Evolutionary conservation across 35 echinoderm and acorn worm genomes (phyloP).

Genomic region (Lytechinus variegatus): DNA sequence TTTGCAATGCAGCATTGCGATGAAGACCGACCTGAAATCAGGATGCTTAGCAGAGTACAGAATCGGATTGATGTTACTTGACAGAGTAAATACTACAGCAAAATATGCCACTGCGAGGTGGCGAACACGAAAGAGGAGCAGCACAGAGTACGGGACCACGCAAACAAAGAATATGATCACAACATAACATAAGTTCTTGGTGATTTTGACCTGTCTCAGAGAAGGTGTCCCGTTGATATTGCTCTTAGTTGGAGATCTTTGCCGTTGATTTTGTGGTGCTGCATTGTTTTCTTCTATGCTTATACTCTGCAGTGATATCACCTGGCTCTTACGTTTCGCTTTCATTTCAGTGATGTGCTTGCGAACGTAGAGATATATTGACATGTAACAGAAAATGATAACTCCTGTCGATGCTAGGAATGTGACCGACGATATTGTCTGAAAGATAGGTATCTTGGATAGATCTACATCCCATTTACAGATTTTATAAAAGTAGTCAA

Average conservation of each 20-base stretch:
- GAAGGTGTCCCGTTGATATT: neutral
- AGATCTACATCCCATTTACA: conserved; percentile 36
- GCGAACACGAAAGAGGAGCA: conserved; percentile 9
- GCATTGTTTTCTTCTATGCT: neutral
- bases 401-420: neutral
- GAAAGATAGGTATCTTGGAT: neutral
- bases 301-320: conserved; percentile 42
- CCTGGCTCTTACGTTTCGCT: conserved; percentile 17
- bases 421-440: conserved; percentile 11
- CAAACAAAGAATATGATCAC: conserved; percentile 42
- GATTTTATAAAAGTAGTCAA: conserved; percentile 23
- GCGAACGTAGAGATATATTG: conserved; percentile 27
- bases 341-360: conserved; percentile 39
- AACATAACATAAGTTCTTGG: conserved; percentile 18
- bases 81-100: neutral
- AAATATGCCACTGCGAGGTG: neutral
- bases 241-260: conserved; percentile 17
- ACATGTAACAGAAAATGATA: conserved; percentile 17
- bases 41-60: conserved; percentile 37
- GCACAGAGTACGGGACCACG: conserved; percentile 33
- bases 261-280: neutral
- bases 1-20: conserved; percentile 20
- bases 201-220: conserved; percentile 32
- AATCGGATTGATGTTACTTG: conserved; percentile 41
- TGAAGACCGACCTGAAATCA: conserved; percentile 28